Evolutionary conservation across 1,140 invertebrate genomes (phyloP).

Genomic region (Chrysomallon squamiferum): DNA sequence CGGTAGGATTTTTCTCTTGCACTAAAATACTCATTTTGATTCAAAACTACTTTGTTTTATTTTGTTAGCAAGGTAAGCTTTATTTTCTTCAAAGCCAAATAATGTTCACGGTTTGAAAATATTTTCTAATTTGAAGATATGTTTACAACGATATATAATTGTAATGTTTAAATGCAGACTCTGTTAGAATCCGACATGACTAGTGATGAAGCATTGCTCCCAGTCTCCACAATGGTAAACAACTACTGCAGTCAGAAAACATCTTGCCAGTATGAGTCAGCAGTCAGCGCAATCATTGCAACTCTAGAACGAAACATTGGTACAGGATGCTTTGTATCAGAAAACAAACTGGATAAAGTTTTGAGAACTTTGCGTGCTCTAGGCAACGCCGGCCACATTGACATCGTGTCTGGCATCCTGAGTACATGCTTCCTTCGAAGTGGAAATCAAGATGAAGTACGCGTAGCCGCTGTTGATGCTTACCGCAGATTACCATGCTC

Average conservation of each 20-base stretch:
- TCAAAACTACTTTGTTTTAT: no score
- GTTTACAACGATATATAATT: no score
- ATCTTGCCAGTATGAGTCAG: slow-evolving; percentile 53
- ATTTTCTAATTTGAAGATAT: no score
- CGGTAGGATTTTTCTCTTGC: no score
- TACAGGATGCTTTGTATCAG: slow-evolving; percentile 66
- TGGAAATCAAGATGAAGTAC: slow-evolving; percentile 72
- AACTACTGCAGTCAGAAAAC: slow-evolving; percentile 18
- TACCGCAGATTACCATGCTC: slow-evolving; percentile 75
- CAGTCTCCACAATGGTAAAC: no score
- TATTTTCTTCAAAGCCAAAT: no score
- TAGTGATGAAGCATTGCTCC: slow-evolving; percentile 59
- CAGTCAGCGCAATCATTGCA: slow-evolving; percentile 69
- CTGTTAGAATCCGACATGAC: no score
- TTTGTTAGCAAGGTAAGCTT: no score
- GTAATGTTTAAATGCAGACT: no score
- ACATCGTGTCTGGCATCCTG: slow-evolving; percentile 70
- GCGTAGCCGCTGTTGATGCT: slow-evolving; percentile 81
- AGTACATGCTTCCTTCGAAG: slow-evolving; percentile 72
- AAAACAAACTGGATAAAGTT: slow-evolving; percentile 72
- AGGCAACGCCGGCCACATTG: slow-evolving; percentile 83
- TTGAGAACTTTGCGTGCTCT: slow-evolving; percentile 84
- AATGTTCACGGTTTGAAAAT: no score
- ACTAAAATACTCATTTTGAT: no score
- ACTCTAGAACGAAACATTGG: slow-evolving; percentile 62